Base-by-base conservation (phyloP, 1,140 invertebrate genomes). In the Ceratina japonica region DNA sequence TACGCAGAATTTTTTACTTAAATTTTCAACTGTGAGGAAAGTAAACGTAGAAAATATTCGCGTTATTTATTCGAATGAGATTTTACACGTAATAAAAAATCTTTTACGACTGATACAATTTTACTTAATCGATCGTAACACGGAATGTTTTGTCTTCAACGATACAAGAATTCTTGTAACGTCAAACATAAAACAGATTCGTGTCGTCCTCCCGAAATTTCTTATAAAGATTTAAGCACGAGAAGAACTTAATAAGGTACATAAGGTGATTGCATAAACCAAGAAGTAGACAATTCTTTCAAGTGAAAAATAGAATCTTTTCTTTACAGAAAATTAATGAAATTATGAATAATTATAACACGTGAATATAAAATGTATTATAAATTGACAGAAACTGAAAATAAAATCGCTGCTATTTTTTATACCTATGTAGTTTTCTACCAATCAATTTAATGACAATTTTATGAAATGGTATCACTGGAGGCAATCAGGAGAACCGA, bases 121-220 rank as follows among this genome's bases (percentile, higher is more conserved):
- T 44, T 44, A 44, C 37, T 44, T 44, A 44, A 44, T 5, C n/a
- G 62, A 64, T 64, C 62, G 27, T 64, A 64, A 64, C 62, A n/a
- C n/a, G 2, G 27, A n/a, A 13, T 64, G 63, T 64, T 64, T 64
- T 64, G 63, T 64, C 63, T 64, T 37, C 31, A 3, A 31, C 4
- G 37, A 44, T 44, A n/a, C 56, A 22, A 58, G 20, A 58, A 20
- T 22, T 51, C 44, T 22, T 22, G 4, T 49, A 66, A 12, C 64
- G 7, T 49, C 24, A 24, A 49, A 16, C 4, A 51, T 12, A 18
- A 66, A 66, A 66, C 20, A 27, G 49, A 24, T n/a, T 18, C 27
- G 27, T 37, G 27, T 63, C 13, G 3, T 63, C 61, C n/a, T 37
- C 24, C 5, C 15, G 16, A 18, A 62, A 62, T 27, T 8, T 18